These are phyloP conservation scores for Anhinga anhinga DNA, from an alignment of 2,113 vertebrate species.

Conservation along the genomic window DNA sequence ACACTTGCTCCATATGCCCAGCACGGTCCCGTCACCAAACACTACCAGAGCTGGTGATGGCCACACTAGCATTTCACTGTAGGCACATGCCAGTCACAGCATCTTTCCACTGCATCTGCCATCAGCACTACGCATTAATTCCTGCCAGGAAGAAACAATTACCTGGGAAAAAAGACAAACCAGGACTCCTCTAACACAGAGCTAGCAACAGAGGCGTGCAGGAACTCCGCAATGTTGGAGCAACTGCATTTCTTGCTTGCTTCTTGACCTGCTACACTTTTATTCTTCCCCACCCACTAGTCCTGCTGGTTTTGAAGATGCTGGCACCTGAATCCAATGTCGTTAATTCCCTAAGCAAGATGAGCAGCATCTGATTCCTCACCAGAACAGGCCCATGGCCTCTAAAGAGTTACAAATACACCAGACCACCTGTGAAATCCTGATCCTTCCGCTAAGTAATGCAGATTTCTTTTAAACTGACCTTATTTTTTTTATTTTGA, in stretches of 20 bases:
- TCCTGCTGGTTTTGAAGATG: not conserved
- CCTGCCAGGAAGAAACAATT: not conserved
- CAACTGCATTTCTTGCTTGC: accelerated
- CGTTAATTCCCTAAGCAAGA: not conserved
- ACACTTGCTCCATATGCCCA: not conserved
- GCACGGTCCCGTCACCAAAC: not conserved
- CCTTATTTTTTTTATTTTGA: not conserved
- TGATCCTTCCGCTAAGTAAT: not conserved
- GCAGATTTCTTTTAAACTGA: not conserved
- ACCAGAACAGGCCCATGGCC: not conserved
- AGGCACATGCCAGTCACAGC: not conserved
- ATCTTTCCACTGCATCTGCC: not conserved
- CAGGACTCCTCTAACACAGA: not conserved
- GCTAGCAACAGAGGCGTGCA: accelerated
- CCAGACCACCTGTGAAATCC: not conserved
- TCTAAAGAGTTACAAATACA: not conserved
- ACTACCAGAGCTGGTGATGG: not conserved
- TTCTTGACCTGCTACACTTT: not conserved
- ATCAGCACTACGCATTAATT: not conserved
- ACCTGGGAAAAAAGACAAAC: not conserved
- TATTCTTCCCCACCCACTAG: accelerated
- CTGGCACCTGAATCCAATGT: not conserved
- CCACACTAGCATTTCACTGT: not conserved
- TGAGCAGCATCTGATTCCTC: not conserved
- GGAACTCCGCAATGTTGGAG: accelerated